These are phyloP conservation scores for Arizona elegans DNA, from an alignment of 2,113 vertebrate genomes.

Conservation along the genomic window DNA sequence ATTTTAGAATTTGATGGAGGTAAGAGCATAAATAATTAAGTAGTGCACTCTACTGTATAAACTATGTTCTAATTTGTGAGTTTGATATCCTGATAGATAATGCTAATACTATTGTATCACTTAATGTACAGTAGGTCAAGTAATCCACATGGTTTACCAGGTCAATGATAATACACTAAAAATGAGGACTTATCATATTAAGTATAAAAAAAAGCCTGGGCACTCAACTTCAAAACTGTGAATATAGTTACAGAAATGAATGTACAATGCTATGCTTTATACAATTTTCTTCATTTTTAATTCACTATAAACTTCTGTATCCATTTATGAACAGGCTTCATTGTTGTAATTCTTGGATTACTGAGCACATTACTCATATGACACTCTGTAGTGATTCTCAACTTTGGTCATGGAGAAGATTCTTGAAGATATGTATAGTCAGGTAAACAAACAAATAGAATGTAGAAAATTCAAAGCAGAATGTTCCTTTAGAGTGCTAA, in stretches of 20 bases:
- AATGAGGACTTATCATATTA: not conserved
- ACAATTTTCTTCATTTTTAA: not conserved
- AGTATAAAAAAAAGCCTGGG: not conserved
- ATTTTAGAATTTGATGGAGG: not conserved
- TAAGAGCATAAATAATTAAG: not conserved
- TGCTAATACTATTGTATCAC: not conserved
- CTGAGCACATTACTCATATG: not conserved
- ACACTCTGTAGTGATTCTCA: not conserved
- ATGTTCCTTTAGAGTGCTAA: not conserved
- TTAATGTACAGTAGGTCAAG: not conserved
- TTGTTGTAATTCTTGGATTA: not conserved
- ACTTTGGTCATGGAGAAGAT: not conserved
- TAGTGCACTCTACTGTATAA: not conserved
- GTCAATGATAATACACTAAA: not conserved
- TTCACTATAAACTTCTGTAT: not conserved
- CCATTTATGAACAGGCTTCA: not conserved
- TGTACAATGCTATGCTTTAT: not conserved
- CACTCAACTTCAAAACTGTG: not conserved
- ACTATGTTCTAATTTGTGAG: not conserved
- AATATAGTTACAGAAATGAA: not conserved
- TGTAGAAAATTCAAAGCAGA: not conserved
- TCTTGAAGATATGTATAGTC: not conserved
- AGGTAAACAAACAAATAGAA: not conserved
- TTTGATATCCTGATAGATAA: not conserved
- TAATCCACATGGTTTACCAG: not conserved